phyloP scores from a whole-genome alignment of 2,888 invertebrate genomes.

The Malacosoma neustria region DNA sequence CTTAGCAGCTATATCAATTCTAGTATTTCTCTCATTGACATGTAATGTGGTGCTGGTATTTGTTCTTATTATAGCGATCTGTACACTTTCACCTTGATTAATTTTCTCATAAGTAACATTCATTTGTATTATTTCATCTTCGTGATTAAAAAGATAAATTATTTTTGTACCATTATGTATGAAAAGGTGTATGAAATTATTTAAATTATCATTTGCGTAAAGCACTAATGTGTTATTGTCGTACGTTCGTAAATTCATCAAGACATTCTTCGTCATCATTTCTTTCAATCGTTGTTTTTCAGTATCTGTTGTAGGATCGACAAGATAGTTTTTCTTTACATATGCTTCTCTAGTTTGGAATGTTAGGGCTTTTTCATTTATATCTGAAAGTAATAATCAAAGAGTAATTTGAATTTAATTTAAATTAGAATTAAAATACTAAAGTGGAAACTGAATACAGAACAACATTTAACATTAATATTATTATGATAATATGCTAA shows the following conservation, averaged over 20 bases:
- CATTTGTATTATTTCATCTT: constrained; percentile 85
- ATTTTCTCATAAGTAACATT: constrained; percentile 84
- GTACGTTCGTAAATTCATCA: constrained; percentile 93
- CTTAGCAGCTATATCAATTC: constrained; percentile 79
- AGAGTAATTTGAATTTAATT: too few species aligned
- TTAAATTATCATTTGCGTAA: constrained; percentile 93
- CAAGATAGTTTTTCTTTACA: constrained; percentile 86
- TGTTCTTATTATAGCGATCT: constrained; percentile 88
- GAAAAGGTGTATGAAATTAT: constrained; percentile 94
- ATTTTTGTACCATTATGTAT: constrained; percentile 86
- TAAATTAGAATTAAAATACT: too few species aligned
- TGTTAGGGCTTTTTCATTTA: constrained; percentile 91
- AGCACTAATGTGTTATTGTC: constrained; percentile 86
- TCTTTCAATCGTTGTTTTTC: constrained; percentile 79
- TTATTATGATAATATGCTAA: too few species aligned
- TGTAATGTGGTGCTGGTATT: constrained; percentile 84
- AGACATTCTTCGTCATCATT: constrained; percentile 85
- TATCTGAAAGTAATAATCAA: constrained; percentile 76
- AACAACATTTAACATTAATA: too few species aligned
- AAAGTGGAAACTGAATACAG: too few species aligned
- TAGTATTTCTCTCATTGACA: constrained; percentile 85
- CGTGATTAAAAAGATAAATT: constrained; percentile 89
- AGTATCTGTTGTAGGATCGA: constrained; percentile 76
- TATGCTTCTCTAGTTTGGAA: constrained; percentile 88
- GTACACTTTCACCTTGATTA: constrained; percentile 88